Percentiles rank a stretch among this genome's conserved stretches.
These are phyloP conservation scores for Stenurella melanura DNA, from an alignment of 2,888 invertebrate genomes.

Conservation along the genomic window DNA sequence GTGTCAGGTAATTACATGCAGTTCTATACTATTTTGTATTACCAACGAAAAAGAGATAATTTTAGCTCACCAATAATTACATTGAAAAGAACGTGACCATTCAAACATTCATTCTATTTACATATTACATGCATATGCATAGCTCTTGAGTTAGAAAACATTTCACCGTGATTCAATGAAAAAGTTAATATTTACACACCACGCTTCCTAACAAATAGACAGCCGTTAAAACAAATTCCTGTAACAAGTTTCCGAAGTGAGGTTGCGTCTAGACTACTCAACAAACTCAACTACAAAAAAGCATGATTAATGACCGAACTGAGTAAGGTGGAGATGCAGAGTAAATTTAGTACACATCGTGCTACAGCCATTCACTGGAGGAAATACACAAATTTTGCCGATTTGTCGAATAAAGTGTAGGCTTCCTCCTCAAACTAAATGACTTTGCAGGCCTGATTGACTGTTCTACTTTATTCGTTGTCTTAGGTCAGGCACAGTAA, in stretches of 20 bases:
- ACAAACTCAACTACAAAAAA: slow-evolving; percentile 12
- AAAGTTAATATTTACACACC: slow-evolving; percentile 19
- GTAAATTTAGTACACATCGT: slow-evolving; percentile 15
- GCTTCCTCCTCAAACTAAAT: slow-evolving; percentile 13
- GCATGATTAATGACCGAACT: slow-evolving; percentile 15
- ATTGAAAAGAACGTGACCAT: background rate
- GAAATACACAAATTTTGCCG: background rate
- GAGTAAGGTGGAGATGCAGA: slow-evolving; percentile 13
- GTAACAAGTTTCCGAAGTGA: slow-evolving; percentile 15
- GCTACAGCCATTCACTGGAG: slow-evolving; percentile 9
- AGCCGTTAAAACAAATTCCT: background rate
- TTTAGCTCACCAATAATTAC: background rate
- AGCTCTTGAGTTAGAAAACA: background rate
- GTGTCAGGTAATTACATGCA: no score
- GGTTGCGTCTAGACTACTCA: background rate
- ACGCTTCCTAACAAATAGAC: slow-evolving; percentile 6
- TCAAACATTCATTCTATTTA: background rate
- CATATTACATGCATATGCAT: no score
- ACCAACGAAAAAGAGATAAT: no score
- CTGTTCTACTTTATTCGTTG: slow-evolving; percentile 30
- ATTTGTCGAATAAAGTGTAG: background rate
- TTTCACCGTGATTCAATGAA: background rate
- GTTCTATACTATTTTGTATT: no score
- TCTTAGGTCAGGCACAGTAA: slow-evolving; percentile 31
- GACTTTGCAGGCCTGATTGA: slow-evolving; percentile 27